Conservation (phyloP, 1,140 invertebrate genomes). For the Cheumatopsyche charites region DNA sequence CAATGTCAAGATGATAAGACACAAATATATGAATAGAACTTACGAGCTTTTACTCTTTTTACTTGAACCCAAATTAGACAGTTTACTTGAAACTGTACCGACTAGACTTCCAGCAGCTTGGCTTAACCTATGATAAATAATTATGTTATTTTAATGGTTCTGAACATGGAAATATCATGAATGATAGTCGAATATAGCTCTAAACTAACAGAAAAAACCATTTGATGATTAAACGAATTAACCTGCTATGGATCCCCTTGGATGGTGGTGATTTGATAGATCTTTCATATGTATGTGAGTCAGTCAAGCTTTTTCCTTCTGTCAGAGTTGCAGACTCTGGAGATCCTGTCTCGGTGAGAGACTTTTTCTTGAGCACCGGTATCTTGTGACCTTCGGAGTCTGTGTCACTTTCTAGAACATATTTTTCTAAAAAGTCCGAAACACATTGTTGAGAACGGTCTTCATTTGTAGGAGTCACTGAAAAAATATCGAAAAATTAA, state of each 20-base stretch:
- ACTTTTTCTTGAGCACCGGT: constrained; percentile 54
- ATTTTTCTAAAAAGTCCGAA: constrained; percentile 69
- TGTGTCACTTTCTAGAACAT: constrained; percentile 70
- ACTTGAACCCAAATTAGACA: constrained; percentile 59
- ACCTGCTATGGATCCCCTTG: constrained; percentile 46
- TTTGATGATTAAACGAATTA: constrained; percentile 17
- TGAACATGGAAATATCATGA: neutral
- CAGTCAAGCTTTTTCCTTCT: constrained; percentile 30
- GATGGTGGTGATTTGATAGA: constrained; percentile 25
- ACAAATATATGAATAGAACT: constrained; percentile 26
- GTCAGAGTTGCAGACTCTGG: constrained; percentile 33
- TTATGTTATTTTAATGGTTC: neutral
- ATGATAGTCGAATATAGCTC: neutral
- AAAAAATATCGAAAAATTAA: neutral
- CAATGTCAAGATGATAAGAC: too few relatives aligned
- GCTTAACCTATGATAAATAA: constrained; percentile 52
- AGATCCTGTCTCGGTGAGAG: constrained; percentile 28
- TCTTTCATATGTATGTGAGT: constrained; percentile 28
- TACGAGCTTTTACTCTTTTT: constrained; percentile 52
- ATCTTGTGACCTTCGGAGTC: constrained; percentile 65
- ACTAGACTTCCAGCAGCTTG: constrained; percentile 60
- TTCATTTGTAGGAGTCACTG: constrained; percentile 54
- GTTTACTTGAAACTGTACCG: constrained; percentile 57
- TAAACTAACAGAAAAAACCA: constrained; percentile 18
- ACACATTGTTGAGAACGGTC: constrained; percentile 66